Conservation (phyloP, 2,888 invertebrate genomes). For the Gymnoscelis rufifasciata region DNA sequence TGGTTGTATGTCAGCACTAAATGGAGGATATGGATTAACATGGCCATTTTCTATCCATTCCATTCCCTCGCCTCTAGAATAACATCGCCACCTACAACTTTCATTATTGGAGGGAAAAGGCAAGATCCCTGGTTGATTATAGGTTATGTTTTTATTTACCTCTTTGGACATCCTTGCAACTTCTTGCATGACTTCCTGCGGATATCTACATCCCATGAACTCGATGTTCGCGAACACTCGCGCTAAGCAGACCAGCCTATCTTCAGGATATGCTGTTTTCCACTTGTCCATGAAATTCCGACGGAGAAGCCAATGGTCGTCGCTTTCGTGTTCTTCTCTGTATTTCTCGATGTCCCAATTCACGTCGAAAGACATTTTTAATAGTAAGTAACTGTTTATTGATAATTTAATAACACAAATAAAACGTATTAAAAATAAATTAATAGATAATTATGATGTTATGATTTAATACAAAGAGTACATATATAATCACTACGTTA, state of each 20-base stretch:
- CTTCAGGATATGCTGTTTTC: slow-evolving; percentile 80
- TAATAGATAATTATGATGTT: neutral
- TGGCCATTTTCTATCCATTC: too few species aligned
- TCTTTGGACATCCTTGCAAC: slow-evolving; percentile 70
- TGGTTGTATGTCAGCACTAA: neutral
- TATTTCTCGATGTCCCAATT: slow-evolving; percentile 87
- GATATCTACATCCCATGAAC: slow-evolving; percentile 81
- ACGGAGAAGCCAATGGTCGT: slow-evolving; percentile 93
- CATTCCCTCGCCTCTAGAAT: neutral
- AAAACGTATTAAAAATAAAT: neutral
- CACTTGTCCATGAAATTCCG: slow-evolving; percentile 88
- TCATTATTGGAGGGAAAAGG: neutral
- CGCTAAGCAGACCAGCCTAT: slow-evolving; percentile 81
- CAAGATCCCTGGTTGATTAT: neutral
- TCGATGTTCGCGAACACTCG: slow-evolving; percentile 82
- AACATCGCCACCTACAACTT: neutral
- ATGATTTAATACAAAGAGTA: too few species aligned
- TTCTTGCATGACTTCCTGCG: slow-evolving; percentile 76
- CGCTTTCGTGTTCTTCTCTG: slow-evolving; percentile 89
- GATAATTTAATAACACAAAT: too few species aligned
- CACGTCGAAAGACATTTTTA: slow-evolving; percentile 45
- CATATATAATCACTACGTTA: too few species aligned
- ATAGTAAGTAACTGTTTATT: neutral
- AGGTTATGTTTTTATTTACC: slow-evolving; percentile 52
- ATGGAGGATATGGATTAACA: neutral